phyloP scores from a whole-genome alignment of 2,888 invertebrate genomes.

The Subacronicta megacephala region DNA sequence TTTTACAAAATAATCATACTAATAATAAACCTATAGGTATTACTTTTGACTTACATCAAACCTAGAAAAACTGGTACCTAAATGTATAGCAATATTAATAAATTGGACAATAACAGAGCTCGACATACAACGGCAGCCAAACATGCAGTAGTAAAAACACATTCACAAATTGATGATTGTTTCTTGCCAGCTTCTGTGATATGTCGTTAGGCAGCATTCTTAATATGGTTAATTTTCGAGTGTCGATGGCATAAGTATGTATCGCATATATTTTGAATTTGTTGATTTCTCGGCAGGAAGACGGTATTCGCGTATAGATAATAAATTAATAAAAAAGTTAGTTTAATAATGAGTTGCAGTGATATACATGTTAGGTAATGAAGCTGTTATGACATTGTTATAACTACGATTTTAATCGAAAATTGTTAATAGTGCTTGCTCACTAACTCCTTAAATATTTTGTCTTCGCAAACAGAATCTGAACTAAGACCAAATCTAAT shows the following conservation, averaged over 20 bases:
- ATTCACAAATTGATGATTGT: constrained; percentile 80
- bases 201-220: constrained; percentile 85
- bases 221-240: constrained; percentile 77
- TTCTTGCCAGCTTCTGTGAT: constrained; percentile 76
- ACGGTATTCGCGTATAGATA: constrained; percentile 84
- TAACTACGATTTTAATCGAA: constrained; percentile 29
- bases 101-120: constrained; percentile 69
- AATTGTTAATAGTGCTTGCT: constrained; percentile 48
- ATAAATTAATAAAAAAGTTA: constrained; percentile 44
- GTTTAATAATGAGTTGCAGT: constrained; percentile 59
- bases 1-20: constrained; percentile 29
- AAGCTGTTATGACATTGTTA: constrained; percentile 61
- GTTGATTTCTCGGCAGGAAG: constrained; percentile 85
- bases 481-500: constrained; percentile 47
- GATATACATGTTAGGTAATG: constrained; percentile 61
- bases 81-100: constrained; percentile 65
- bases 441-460: constrained; percentile 39
- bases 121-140: constrained; percentile 59
- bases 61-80: constrained; percentile 54
- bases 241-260: constrained; percentile 73
- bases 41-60: constrained; percentile 44
- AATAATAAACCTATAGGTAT: constrained; percentile 30
- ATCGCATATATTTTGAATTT: constrained; percentile 66
- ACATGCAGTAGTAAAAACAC: constrained; percentile 82
- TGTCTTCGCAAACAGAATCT: constrained; percentile 49